A percentile compares a stretch with the other conserved stretches of the same genome.
Evolutionary conservation across 2,797 vertebrate species (phyloP).

Genomic region (Strix occidentalis): DNA sequence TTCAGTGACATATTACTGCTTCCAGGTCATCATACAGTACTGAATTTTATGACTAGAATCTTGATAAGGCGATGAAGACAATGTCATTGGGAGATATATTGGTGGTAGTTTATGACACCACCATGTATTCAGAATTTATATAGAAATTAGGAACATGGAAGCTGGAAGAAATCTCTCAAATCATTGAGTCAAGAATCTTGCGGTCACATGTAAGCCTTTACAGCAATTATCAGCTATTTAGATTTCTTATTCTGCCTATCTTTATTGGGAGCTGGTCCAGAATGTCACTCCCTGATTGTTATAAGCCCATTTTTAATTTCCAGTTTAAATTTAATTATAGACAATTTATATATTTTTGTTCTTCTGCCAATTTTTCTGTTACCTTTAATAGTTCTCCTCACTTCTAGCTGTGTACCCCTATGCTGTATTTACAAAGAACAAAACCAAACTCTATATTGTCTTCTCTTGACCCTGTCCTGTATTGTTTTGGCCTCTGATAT

Average conservation of each 20-base stretch:
- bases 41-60: not conserved
- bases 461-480: not conserved
- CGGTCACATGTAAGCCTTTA: not conserved
- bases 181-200: not conserved
- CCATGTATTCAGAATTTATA: not conserved
- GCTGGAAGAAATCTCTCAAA: not conserved
- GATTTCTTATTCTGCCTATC: not conserved
- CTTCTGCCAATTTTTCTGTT: not conserved
- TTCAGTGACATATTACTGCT: not conserved
- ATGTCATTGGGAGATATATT: not conserved
- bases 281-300: not conserved
- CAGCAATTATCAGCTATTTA: not conserved
- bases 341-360: not conserved
- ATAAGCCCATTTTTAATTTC: not conserved
- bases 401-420: not conserved
- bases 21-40: not conserved
- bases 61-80: not conserved
- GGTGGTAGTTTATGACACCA: not conserved
- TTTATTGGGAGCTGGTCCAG: not conserved
- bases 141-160: not conserved
- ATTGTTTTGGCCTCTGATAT: not conserved
- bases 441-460: not conserved
- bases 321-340: not conserved
- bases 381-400: not conserved
- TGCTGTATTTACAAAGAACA: not conserved